Conservation (phyloP, 2,797 vertebrate species). For the Sebastes ruberrimus region DNA sequence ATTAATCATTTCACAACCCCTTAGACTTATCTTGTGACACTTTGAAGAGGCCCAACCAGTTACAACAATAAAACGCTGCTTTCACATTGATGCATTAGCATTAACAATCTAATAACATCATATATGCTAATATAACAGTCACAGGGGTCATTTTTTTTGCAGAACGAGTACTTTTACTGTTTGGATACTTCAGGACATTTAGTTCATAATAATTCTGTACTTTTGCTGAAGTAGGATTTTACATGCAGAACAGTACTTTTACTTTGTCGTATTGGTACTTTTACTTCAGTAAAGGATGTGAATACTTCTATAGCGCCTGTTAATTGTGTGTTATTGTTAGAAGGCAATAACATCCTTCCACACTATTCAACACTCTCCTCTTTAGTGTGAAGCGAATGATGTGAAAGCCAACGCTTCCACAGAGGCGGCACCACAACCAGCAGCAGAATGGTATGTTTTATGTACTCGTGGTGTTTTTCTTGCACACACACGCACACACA, state of each 20-base stretch:
- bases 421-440: conserved; percentile 79
- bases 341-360: not conserved
- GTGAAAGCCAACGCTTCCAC: conserved; percentile 79
- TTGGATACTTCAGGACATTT: not conserved
- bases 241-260: not conserved
- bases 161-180: not conserved
- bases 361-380: conserved; percentile 14
- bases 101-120: not conserved
- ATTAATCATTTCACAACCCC: not conserved
- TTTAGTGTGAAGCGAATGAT: conserved; percentile 89
- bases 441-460: conserved; percentile 89
- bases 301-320: not conserved
- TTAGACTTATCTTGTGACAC: not conserved
- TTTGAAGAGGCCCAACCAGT: too few relatives aligned
- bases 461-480: not conserved
- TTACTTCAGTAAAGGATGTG: not conserved
- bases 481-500: not conserved
- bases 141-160: too few relatives aligned
- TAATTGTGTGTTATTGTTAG: not conserved
- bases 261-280: not conserved
- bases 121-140: not conserved
- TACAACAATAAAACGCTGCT: too few relatives aligned
- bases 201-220: not conserved
- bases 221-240: not conserved
- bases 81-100: not conserved